These are phyloP conservation scores for Copidosoma floridanum DNA, from an alignment of 1,140 invertebrate species.

Conservation along the genomic window DNA sequence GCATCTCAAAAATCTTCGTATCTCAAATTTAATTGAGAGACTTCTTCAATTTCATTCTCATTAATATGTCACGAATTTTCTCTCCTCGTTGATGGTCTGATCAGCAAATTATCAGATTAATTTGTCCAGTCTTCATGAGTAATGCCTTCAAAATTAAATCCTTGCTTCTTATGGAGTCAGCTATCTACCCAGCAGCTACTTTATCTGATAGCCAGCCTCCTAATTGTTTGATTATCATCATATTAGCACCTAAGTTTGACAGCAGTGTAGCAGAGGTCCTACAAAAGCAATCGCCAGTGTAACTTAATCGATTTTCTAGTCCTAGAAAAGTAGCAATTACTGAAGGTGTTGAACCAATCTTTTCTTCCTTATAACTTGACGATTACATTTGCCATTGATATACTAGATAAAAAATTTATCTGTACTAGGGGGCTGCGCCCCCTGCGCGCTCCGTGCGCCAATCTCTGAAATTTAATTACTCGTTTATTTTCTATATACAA, in stretches of 20 bases:
- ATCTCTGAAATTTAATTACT: no score
- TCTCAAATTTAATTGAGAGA: background rate
- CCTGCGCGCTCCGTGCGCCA: no score
- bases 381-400: constrained; percentile 29
- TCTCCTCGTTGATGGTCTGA: background rate
- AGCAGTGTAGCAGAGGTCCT: constrained; percentile 1
- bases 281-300: background rate
- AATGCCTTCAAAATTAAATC: background rate
- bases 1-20: background rate
- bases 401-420: constrained; percentile 32
- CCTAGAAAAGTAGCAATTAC: constrained; percentile 25
- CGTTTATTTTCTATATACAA: no score
- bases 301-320: background rate
- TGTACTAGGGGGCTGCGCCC: no score
- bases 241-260: constrained; percentile 25
- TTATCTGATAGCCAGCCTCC: constrained; percentile 18
- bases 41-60: background rate
- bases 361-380: constrained; percentile 31
- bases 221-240: no score
- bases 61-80: background rate
- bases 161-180: constrained; percentile 21
- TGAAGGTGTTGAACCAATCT: constrained; percentile 28
- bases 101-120: background rate
- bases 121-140: background rate
- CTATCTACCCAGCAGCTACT: constrained; percentile 24